These are phyloP conservation scores for Tonatia bakeri DNA, from an alignment of 2,113 vertebrate genomes.

Conservation along the genomic window DNA sequence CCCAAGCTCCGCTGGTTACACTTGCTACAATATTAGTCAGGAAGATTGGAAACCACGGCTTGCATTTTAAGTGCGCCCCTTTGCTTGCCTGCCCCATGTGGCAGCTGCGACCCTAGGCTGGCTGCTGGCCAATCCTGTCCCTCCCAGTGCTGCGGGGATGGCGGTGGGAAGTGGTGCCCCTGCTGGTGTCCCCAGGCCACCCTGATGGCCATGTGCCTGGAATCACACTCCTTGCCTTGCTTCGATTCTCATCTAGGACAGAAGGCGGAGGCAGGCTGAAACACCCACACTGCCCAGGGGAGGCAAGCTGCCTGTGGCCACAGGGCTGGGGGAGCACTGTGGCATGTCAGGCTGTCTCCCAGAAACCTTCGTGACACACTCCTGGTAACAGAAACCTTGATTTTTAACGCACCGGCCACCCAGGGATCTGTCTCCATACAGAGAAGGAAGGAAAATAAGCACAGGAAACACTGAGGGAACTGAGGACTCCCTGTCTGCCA, in stretches of 20 bases:
- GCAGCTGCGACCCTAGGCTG: background rate
- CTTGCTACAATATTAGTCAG: background rate
- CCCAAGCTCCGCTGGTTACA: background rate
- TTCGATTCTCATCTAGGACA: background rate
- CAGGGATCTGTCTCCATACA: background rate
- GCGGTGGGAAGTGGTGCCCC: rapidly evolving
- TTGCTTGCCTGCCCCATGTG: background rate
- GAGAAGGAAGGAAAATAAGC: background rate
- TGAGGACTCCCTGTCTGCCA: background rate
- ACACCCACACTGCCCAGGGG: rapidly evolving
- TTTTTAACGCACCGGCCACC: background rate
- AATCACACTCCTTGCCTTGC: background rate
- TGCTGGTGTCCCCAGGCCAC: background rate
- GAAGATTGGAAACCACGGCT: background rate
- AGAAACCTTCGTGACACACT: background rate
- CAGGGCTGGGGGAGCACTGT: rapidly evolving
- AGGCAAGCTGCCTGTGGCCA: background rate
- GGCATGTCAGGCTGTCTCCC: background rate
- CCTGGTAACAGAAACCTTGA: background rate
- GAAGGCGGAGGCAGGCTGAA: background rate
- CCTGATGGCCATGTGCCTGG: background rate
- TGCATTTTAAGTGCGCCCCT: background rate
- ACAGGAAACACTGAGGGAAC: rapidly evolving
- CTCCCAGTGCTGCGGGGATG: background rate
- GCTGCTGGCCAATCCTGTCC: background rate